A percentile compares a stretch with the other conserved stretches of the same genome.
Evolutionary conservation across 1,140 invertebrate species (phyloP).

Genomic region (Dinothrombium tinctorium): DNA sequence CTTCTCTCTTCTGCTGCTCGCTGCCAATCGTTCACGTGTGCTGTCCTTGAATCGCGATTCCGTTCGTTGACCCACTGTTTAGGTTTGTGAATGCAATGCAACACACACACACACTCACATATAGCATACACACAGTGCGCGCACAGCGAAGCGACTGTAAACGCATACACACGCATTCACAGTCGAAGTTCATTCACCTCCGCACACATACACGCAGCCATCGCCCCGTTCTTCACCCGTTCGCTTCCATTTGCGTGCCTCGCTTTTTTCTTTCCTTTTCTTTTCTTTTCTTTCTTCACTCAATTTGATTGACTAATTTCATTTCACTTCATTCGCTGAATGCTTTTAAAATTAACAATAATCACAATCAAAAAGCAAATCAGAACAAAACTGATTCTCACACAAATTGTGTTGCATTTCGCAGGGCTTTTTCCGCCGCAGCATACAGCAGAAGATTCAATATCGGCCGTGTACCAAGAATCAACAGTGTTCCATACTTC

Average conservation of each 20-base stretch:
- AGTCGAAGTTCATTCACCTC: not conserved
- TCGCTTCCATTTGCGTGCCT: too few species aligned
- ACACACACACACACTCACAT: not conserved
- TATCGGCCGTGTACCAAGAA: conserved; percentile 92
- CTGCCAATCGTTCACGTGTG: not conserved
- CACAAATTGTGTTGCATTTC: not conserved
- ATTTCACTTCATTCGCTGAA: too few species aligned
- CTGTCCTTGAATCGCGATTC: not conserved
- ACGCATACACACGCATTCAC: too few species aligned
- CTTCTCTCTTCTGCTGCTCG: not conserved
- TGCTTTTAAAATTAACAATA: too few species aligned
- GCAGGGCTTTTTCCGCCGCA: conserved; percentile 40
- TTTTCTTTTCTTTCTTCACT: too few species aligned
- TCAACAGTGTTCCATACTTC: conserved; percentile 84
- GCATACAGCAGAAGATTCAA: conserved; percentile 94
- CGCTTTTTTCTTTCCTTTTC: too few species aligned
- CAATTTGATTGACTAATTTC: too few species aligned
- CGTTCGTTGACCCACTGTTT: not conserved
- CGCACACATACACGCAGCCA: not conserved
- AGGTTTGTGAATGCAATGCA: not conserved
- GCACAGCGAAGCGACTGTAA: too few species aligned
- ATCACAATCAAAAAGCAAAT: too few species aligned
- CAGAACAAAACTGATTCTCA: too few species aligned
- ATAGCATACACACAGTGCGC: not conserved
- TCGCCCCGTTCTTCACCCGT: too few species aligned